These are phyloP conservation scores for Thamnophis sirtalis DNA, from an alignment of 2,113 vertebrate genomes.

Conservation along the genomic window DNA sequence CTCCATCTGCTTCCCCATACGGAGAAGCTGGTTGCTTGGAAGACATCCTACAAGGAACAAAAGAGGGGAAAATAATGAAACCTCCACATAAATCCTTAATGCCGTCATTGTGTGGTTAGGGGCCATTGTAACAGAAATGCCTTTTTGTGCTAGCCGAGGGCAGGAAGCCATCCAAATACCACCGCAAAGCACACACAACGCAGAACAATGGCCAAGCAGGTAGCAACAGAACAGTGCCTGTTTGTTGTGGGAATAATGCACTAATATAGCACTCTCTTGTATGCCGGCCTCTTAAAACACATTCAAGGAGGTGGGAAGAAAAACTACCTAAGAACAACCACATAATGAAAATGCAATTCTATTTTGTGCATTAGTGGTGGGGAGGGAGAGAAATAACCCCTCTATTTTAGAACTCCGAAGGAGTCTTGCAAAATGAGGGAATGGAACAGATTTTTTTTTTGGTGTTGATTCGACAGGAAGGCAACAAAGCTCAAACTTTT, in stretches of 20 bases:
- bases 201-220: slow-evolving; percentile 83
- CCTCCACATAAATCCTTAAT: slow-evolving; percentile 85
- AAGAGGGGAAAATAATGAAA: slow-evolving; percentile 85
- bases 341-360: slow-evolving; percentile 71
- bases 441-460: slow-evolving; percentile 51
- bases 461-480: slow-evolving; percentile 28
- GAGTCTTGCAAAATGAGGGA: slow-evolving; percentile 49
- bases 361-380: slow-evolving; percentile 23
- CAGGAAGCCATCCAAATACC: slow-evolving; percentile 83
- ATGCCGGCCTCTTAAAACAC: slow-evolving; percentile 75
- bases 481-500: slow-evolving; percentile 26
- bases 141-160: slow-evolving; percentile 80
- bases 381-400: slow-evolving; percentile 13
- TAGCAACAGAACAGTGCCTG: slow-evolving; percentile 79
- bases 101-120: slow-evolving; percentile 82
- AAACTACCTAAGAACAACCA: slow-evolving; percentile 74
- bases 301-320: slow-evolving; percentile 37
- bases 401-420: slow-evolving; percentile 66
- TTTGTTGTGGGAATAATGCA: slow-evolving; percentile 81
- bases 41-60: slow-evolving; percentile 98
- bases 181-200: slow-evolving; percentile 76
- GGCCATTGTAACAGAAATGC: slow-evolving; percentile 83
- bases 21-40: slow-evolving; percentile 99
- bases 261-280: slow-evolving; percentile 76
- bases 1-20: slow-evolving; percentile 99